phyloP scores from a whole-genome alignment of 2,888 invertebrate genomes.

The Athripsodes cinereus region DNA sequence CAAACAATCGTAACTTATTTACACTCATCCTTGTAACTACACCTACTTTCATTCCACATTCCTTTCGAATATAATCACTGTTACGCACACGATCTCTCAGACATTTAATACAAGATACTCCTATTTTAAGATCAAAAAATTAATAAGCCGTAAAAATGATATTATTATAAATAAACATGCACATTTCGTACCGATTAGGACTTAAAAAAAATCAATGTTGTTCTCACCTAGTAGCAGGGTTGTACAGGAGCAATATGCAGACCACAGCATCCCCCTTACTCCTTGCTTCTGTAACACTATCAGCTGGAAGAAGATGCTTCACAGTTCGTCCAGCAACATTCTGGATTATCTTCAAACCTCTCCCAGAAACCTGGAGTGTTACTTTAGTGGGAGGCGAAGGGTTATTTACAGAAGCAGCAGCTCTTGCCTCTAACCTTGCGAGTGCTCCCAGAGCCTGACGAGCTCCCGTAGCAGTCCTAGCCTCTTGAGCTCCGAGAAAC shows the following conservation, averaged over 20 bases:
- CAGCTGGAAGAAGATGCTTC: conserved; percentile 91
- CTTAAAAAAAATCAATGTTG: neutral
- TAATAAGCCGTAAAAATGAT: too few relatives aligned
- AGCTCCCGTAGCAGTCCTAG: conserved; percentile 78
- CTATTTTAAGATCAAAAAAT: too few relatives aligned
- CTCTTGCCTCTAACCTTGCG: conserved; percentile 75
- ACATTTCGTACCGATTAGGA: too few relatives aligned
- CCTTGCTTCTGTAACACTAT: conserved; percentile 86
- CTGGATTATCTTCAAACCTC: conserved; percentile 92
- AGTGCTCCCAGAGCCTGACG: conserved; percentile 83
- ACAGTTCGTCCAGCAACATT: conserved; percentile 59
- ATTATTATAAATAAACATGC: too few relatives aligned
- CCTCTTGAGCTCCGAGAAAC: conserved; percentile 95
- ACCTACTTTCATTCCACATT: too few relatives aligned
- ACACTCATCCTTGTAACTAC: too few relatives aligned
- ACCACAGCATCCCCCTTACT: conserved; percentile 91
- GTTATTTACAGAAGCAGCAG: conserved; percentile 72
- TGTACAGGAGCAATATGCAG: conserved; percentile 86
- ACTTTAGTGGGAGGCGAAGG: conserved; percentile 74
- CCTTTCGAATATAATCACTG: too few relatives aligned
- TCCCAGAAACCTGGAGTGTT: conserved; percentile 50
- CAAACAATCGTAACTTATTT: too few relatives aligned
- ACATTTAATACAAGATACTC: too few relatives aligned
- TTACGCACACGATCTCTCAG: too few relatives aligned
- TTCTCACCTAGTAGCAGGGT: conserved; percentile 73